Base-by-base conservation (phyloP, 2,888 invertebrate species). In the Drosophila formosana region DNA sequence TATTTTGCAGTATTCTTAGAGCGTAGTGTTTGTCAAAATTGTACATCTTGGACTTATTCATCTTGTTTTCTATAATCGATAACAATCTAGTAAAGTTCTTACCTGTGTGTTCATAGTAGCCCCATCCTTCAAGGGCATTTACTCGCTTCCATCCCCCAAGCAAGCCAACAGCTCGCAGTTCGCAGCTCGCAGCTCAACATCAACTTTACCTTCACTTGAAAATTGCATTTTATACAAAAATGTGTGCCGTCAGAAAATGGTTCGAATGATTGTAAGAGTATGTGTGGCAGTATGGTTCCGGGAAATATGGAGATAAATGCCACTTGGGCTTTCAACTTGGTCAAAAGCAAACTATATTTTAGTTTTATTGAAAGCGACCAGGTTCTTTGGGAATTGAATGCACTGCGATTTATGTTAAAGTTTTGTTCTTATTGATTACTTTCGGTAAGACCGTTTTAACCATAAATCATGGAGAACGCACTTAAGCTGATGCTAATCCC, bases 261-360 rank as follows among this genome's bases (percentile, higher is more conserved):
- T 66, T 69, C 55, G 60, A 60, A 45, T 60, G n/a, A 13, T 61
- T 43, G 52, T 43, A 7, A 4, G 30, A 30, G 30, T 6, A 23
- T 45, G 39, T 25, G 34, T 45, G 45, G 2, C 56, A 43, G 41
- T 4, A 26, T 13, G 37, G 51, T 30, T 7, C 34, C 8, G 52
- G 37, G 34, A 78, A 77, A 82, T 79, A 85, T 88, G 86, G 82
- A 88, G 88, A 88, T 88, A 85, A 88, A 83, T 83, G 86, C 72
- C 82, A 53, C 47, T 82, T 63, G 66, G 69, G 77, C 80, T 67
- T 66, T 71, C 65, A 66, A 76, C 63, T 67, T 83, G 69, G 66
- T 50, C 55, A 63, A 86, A 72, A 65, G 39, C 58, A 71, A 69
- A 47, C 60, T 60, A 66, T 67, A 66, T 63, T 71, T 67, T 47